Evolutionary conservation across 2,888 invertebrate genomes (phyloP).

Genomic region (Linhomoeus sp.): DNA sequence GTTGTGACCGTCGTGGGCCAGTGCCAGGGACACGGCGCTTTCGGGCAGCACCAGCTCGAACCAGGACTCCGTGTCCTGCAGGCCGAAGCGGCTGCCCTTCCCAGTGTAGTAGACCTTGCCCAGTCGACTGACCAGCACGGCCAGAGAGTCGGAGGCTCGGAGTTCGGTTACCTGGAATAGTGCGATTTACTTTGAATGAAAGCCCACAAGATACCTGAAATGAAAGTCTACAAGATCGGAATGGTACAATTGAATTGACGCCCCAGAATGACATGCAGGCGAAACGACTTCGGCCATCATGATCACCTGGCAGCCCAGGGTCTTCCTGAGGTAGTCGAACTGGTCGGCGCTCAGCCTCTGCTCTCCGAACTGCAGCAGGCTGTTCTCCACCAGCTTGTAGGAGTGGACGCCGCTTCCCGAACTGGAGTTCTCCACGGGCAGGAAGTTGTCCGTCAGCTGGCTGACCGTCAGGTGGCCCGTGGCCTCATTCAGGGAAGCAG

Average conservation of each 20-base stretch:
- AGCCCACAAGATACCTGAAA: neutral
- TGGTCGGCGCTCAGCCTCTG: too few relatives aligned
- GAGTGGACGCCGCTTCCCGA: too few relatives aligned
- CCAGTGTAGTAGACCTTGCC: constrained; percentile 71
- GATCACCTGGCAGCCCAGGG: too few relatives aligned
- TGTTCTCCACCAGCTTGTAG: constrained; percentile 31
- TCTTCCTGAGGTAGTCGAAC: too few relatives aligned
- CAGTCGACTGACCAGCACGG: constrained; percentile 69
- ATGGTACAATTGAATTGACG: too few relatives aligned
- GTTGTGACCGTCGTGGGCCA: too few relatives aligned
- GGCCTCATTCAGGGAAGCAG: constrained; percentile 24
- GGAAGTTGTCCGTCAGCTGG: constrained; percentile 19
- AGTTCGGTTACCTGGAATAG: constrained; percentile 41
- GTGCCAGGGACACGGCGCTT: too few relatives aligned
- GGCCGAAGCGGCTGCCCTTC: constrained; percentile 54
- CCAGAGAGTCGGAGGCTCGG: constrained; percentile 81
- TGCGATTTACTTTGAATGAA: neutral
- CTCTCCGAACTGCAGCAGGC: neutral
- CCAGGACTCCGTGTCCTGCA: constrained; percentile 8
- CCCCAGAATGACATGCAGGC: too few relatives aligned
- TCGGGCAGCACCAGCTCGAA: too few relatives aligned
- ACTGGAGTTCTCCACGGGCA: constrained; percentile 9
- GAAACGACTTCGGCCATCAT: too few relatives aligned
- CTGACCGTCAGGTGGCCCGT: constrained; percentile 30
- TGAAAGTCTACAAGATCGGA: too few relatives aligned